phyloP scores from a whole-genome alignment of 2,113 vertebrate genomes.

The Cyanoderma ruficeps region DNA sequence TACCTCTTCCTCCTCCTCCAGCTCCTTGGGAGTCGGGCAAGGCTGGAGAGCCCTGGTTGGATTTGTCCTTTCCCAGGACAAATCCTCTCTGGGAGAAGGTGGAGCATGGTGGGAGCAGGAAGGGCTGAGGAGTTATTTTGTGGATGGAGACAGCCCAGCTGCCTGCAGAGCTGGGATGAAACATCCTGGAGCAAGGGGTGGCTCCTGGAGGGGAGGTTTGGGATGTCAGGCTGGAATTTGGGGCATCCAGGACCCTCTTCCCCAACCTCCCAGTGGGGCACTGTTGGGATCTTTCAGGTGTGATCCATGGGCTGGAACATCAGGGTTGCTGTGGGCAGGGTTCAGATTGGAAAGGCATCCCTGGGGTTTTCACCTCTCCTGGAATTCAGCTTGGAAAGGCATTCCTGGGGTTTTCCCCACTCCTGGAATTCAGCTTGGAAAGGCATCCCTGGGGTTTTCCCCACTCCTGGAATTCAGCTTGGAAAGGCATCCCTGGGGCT shows the following conservation, averaged over 20 bases:
- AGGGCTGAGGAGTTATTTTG: neutral
- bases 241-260: neutral
- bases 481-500: neutral
- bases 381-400: neutral
- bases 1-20: neutral
- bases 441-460: neutral
- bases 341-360: neutral
- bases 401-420: neutral
- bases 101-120: neutral
- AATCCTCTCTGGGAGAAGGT: neutral
- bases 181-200: neutral
- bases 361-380: rapidly evolving
- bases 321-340: neutral
- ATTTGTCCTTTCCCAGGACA: neutral
- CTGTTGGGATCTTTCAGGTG: neutral
- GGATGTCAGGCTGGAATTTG: neutral
- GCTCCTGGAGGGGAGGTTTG: neutral
- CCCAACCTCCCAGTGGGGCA: neutral
- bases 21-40: neutral
- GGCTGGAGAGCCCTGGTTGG: neutral
- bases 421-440: neutral
- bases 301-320: neutral
- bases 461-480: rapidly evolving
- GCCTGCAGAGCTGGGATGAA: neutral
- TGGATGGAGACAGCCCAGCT: neutral